These are phyloP conservation scores for Ganaspis sp. DNA, from an alignment of 1,140 invertebrate genomes.

Conservation along the genomic window DNA sequence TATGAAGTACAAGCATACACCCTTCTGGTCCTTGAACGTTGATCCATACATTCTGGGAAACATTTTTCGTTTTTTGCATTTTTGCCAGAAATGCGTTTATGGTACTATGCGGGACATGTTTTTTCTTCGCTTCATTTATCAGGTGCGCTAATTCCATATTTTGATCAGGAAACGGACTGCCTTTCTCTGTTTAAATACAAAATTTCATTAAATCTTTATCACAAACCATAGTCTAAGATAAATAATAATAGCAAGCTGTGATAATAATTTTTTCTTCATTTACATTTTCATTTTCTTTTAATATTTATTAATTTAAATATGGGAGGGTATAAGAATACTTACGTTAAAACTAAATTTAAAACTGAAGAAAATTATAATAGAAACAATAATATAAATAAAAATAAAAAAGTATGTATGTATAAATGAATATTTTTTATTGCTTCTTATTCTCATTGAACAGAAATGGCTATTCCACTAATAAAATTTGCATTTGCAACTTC, in stretches of 20 bases:
- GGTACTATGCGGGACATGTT: constrained; percentile 78
- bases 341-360: too few relatives aligned
- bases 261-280: background rate
- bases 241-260: background rate
- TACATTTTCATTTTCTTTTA: too few relatives aligned
- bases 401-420: too few relatives aligned
- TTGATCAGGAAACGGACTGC: constrained; percentile 76
- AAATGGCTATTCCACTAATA: too few relatives aligned
- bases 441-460: too few relatives aligned
- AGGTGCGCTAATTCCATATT: constrained; percentile 78
- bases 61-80: constrained; percentile 66
- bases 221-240: background rate
- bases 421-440: too few relatives aligned
- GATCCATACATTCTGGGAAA: constrained; percentile 63
- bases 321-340: too few relatives aligned
- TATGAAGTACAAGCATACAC: constrained; percentile 69
- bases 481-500: too few relatives aligned
- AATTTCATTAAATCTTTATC: constrained; percentile 39
- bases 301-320: too few relatives aligned
- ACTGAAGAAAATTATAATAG: too few relatives aligned
- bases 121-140: constrained; percentile 79
- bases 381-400: too few relatives aligned
- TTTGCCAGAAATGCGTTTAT: constrained; percentile 79
- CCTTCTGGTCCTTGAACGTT: constrained; percentile 74
- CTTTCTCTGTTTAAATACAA: constrained; percentile 70